These are phyloP conservation scores for Diabrotica balteata DNA, from an alignment of 2,888 invertebrate genomes.

Conservation along the genomic window DNA sequence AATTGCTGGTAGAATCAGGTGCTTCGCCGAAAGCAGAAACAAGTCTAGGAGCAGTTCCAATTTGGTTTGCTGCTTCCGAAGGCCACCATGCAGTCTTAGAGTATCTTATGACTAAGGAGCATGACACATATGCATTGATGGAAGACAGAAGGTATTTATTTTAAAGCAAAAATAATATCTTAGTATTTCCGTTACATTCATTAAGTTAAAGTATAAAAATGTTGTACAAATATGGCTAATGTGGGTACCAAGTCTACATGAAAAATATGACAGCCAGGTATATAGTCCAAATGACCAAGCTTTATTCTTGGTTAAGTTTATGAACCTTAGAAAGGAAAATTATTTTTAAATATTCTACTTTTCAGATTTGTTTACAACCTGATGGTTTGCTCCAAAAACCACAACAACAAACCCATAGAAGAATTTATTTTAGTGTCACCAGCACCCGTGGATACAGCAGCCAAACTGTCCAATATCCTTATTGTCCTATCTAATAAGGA, in stretches of 20 bases:
- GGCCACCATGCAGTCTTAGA: conserved; percentile 96
- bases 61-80: conserved; percentile 98
- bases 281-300: no score
- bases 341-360: conserved; percentile 2
- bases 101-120: conserved; percentile 96
- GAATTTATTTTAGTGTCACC: conserved; percentile 98
- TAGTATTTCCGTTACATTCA: no score
- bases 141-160: conserved; percentile 79
- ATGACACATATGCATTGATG: conserved; percentile 96
- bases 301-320: no score
- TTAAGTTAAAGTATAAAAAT: no score
- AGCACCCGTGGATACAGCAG: conserved; percentile 98
- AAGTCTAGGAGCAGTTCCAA: conserved; percentile 94
- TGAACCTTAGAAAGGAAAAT: not conserved
- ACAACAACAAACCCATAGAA: conserved; percentile 94
- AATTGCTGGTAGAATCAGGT: conserved; percentile 92
- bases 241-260: no score
- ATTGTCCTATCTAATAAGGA: conserved; percentile 90
- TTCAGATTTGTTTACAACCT: conserved; percentile 90
- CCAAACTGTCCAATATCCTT: conserved; percentile 93
- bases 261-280: no score
- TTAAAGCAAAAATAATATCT: not conserved
- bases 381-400: conserved; percentile 96
- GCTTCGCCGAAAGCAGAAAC: conserved; percentile 95
- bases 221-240: no score